Evolutionary conservation across 1,140 invertebrate species (phyloP).

Genomic region (Eurosta solidaginis): DNA sequence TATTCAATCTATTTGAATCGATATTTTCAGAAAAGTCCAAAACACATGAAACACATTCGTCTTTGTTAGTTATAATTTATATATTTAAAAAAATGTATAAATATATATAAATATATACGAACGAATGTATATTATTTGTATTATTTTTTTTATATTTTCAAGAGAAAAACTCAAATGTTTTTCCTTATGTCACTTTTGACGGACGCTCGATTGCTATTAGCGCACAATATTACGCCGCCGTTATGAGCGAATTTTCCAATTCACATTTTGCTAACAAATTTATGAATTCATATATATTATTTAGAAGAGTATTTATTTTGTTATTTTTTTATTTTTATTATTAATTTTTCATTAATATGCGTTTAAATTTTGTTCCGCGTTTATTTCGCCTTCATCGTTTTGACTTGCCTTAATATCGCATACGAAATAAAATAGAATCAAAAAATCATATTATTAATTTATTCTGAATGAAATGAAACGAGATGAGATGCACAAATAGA

Average conservation of each 20-base stretch:
- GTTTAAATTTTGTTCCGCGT: not conserved
- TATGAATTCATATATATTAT: conserved; percentile 8
- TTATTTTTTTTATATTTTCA: no score
- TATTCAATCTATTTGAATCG: conserved; percentile 19
- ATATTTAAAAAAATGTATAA: not conserved
- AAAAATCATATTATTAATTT: conserved; percentile 12
- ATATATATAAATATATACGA: not conserved
- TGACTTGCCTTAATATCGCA: not conserved
- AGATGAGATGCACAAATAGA: not conserved
- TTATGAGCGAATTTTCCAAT: conserved; percentile 18
- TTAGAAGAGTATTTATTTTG: no score
- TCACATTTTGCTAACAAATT: conserved; percentile 1
- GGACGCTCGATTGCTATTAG: not conserved
- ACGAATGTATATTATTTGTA: not conserved
- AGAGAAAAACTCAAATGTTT: not conserved
- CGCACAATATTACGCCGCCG: not conserved
- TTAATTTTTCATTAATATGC: not conserved
- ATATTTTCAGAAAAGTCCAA: conserved; percentile 4
- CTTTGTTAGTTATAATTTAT: conserved; percentile 6
- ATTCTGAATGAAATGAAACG: conserved; percentile 8
- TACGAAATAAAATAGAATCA: not conserved
- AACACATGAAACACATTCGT: conserved; percentile 23
- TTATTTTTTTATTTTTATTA: not conserved
- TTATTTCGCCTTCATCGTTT: not conserved
- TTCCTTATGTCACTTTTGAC: not conserved